These are phyloP conservation scores for Podarcis raffonei DNA, from an alignment of 2,113 vertebrate species.

Conservation along the genomic window DNA sequence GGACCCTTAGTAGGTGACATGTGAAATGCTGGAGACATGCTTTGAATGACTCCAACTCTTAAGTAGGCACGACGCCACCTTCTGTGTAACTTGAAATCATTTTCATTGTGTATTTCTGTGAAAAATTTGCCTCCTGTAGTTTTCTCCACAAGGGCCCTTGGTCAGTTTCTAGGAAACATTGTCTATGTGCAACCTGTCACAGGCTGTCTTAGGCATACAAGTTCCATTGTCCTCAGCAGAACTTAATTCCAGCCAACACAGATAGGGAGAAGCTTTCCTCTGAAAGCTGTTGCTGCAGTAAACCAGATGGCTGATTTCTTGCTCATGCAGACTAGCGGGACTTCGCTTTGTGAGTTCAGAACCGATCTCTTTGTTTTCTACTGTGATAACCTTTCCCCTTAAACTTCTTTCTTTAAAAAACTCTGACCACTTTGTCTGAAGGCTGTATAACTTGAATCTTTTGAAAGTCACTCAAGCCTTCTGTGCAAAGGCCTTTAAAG, in stretches of 20 bases:
- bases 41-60: not conserved
- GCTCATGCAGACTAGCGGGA: too few species aligned
- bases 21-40: not conserved
- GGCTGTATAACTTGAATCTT: constrained; percentile 53
- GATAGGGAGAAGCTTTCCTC: not conserved
- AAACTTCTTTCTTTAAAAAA: not conserved
- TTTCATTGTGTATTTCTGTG: not conserved
- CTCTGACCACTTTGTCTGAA: not conserved
- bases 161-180: not conserved
- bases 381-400: not conserved
- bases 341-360: not conserved
- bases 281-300: not conserved
- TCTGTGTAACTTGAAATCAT: not conserved
- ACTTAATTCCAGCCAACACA: not conserved
- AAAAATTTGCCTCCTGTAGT: not conserved
- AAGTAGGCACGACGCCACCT: not conserved
- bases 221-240: not conserved
- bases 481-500: constrained; percentile 33
- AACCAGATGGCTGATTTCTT: not conserved
- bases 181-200: not conserved
- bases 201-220: not conserved
- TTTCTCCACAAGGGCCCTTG: not conserved
- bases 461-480: constrained; percentile 50
- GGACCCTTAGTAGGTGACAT: not conserved
- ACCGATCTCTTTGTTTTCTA: not conserved